Evolutionary conservation across 2,113 vertebrate genomes (phyloP), one percentile per base, ranked within the genome.

Genomic region (Cisticola juncidis): DNA sequence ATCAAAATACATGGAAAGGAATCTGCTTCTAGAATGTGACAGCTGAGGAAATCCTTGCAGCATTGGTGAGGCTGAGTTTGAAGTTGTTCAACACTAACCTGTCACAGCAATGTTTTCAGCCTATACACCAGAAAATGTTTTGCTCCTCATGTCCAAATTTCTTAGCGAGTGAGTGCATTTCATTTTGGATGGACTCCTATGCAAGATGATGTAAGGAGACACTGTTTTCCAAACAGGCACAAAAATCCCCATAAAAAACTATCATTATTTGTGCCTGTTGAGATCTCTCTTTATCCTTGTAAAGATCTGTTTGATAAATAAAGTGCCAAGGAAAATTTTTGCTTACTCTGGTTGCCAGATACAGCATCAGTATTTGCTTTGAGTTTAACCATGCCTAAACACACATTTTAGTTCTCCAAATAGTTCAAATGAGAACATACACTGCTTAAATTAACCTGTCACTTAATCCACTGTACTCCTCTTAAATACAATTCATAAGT

Each of bases 271-370:
- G 53, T 84, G 57, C 74, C 74, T 77, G 36, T 68, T 81, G 60
- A 93, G 58, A 87, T 92, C 73, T 96, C 94, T 54, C 36, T 84
- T 65, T 64, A 60, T 68, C 21, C 21, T 88, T 74, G 6, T 51
- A 94, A 69, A 92, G 28, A 54, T 89, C 31, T 76, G 7, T 38
- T 91, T 92, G 95, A 87, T 64, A 94, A 94, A 91, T 91, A 33
- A 92, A 94, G 85, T 58, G 15, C 35, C 76, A 91, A 86, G 73
- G 73, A 91, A 96, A 96, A 88, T 80, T 21, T 44, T 74, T 92
- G 15, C 28, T 90, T 74, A 47, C 23, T n/a, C 35, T 45, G 57
- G 62, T 83, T 96, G 60, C 44, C 45, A 88, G 47, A 38, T 72
- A 28, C 2, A 65, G 56, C 35, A 69, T 84, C 58, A 81, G 24